A percentile compares a stretch with the other conserved stretches of the same genome.
Conservation (phyloP, 2,797 vertebrate species). For the Anguilla marmorata region DNA sequence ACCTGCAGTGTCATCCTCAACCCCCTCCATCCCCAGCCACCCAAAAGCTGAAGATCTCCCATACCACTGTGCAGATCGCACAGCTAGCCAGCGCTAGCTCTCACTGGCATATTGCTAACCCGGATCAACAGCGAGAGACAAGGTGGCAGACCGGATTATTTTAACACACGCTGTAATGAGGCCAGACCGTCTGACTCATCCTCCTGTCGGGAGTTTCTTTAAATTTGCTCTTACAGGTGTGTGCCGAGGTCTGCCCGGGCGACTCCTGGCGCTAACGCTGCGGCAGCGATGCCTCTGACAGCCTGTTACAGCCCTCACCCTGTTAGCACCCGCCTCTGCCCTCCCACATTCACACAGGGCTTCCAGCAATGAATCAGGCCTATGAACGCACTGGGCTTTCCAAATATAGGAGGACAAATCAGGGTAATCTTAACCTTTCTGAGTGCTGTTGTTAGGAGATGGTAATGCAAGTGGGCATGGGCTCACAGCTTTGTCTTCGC, state of each 20-base stretch:
- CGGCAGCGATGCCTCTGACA: not conserved
- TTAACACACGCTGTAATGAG: not conserved
- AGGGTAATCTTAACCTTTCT: not conserved
- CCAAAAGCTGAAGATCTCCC: not conserved
- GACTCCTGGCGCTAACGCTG: not conserved
- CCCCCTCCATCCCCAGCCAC: not conserved
- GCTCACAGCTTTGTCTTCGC: not conserved
- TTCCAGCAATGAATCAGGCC: not conserved
- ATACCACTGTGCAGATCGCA: not conserved
- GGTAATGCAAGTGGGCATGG: not conserved
- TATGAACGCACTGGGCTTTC: not conserved
- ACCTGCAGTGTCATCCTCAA: not conserved
- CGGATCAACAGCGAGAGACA: not conserved
- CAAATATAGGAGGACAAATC: not conserved
- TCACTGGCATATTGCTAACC: not conserved
- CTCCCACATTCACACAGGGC: not conserved
- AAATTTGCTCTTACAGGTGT: not conserved
- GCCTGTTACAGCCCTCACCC: not conserved
- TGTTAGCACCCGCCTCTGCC: not conserved
- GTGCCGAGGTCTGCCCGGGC: not conserved
- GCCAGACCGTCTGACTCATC: not conserved
- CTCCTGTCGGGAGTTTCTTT: not conserved
- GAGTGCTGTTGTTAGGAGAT: not conserved
- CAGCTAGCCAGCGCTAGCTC: not conserved
- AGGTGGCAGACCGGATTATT: not conserved